Percentiles rank a stretch among this genome's conserved stretches.
phyloP scores from a whole-genome alignment of 2,113 vertebrate genomes.

The Perca schrenkii region DNA sequence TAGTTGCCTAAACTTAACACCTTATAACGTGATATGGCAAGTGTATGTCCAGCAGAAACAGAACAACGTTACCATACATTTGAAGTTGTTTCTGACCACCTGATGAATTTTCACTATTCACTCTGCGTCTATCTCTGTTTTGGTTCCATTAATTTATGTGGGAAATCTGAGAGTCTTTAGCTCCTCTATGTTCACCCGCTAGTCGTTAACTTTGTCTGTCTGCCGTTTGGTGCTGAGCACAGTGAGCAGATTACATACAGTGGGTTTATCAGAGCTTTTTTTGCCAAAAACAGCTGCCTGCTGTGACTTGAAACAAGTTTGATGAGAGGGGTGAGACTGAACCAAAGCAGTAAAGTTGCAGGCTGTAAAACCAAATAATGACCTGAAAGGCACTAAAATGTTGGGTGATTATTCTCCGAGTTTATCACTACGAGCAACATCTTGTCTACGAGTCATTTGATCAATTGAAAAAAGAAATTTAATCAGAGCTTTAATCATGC shows the following conservation, averaged over 20 bases:
- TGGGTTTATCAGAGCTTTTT: not conserved
- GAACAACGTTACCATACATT: no score
- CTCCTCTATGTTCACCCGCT: not conserved
- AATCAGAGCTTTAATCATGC: not conserved
- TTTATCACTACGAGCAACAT: not conserved
- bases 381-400: not conserved
- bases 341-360: not conserved
- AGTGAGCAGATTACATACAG: not conserved
- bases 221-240: not conserved
- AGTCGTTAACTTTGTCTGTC: not conserved
- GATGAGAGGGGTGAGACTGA: not conserved
- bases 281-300: no score
- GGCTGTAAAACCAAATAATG: not conserved
- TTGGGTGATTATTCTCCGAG: not conserved
- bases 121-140: not conserved
- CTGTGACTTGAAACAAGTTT: not conserved
- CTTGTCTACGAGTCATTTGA: not conserved
- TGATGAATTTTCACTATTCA: not conserved
- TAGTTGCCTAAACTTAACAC: no score
- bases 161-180: not conserved
- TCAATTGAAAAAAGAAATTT: not conserved
- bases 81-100: no score
- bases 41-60: no score
- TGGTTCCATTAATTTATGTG: not conserved
- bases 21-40: no score